Evolutionary conservation across 1,140 invertebrate species (phyloP).

Genomic region (Cotesia glomerata): DNA sequence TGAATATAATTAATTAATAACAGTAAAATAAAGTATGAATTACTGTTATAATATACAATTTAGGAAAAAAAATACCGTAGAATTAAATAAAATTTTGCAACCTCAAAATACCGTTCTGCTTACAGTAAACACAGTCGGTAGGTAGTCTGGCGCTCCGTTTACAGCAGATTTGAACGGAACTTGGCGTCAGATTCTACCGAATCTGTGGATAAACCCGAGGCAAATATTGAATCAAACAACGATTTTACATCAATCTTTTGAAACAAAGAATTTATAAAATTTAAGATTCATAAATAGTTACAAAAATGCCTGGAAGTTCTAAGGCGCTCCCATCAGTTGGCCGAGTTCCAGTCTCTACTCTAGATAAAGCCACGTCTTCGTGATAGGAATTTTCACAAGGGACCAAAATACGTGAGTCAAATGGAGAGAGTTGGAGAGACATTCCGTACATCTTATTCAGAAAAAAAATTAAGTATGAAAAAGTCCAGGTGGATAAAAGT

Average conservation of each 20-base stretch:
- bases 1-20: too few relatives aligned
- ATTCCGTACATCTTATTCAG: neutral
- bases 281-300: neutral
- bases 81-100: too few relatives aligned
- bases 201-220: too few relatives aligned
- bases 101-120: too few relatives aligned
- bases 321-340: constrained; percentile 21
- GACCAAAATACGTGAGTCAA: constrained; percentile 4
- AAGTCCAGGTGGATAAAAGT: neutral
- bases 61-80: too few relatives aligned
- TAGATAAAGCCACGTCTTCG: constrained; percentile 12
- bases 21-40: too few relatives aligned
- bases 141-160: too few relatives aligned
- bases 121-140: too few relatives aligned
- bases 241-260: constrained; percentile 1
- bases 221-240: too few relatives aligned
- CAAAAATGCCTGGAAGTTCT: constrained; percentile 39
- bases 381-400: constrained; percentile 13
- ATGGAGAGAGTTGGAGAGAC: constrained; percentile 3
- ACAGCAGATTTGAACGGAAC: too few relatives aligned
- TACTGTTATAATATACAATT: too few relatives aligned
- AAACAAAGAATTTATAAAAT: neutral
- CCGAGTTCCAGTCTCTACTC: constrained; percentile 23
- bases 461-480: neutral
- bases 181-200: too few relatives aligned